A percentile compares a stretch with the other conserved stretches of the same genome.
Conservation (phyloP, 2,888 invertebrate species). For the Hirtodrosophila duncani region DNA sequence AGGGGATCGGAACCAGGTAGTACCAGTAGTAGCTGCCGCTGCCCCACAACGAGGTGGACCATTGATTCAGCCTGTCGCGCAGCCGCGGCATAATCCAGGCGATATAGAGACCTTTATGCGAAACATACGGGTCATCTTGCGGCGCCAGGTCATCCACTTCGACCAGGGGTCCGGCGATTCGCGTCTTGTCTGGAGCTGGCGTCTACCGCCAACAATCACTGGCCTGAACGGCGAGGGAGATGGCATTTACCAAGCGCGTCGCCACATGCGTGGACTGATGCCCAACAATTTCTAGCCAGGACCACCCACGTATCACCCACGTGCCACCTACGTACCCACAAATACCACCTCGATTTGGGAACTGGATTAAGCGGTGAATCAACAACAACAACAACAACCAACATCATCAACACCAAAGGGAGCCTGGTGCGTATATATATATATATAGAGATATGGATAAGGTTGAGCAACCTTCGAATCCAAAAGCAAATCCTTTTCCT, state of each 20-base stretch:
- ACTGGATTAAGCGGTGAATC: too few relatives aligned
- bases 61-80: slow-evolving; percentile 18
- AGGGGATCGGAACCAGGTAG: not conserved
- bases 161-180: slow-evolving; percentile 49
- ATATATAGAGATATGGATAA: too few relatives aligned
- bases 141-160: slow-evolving; percentile 35
- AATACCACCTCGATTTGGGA: not conserved
- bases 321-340: not conserved
- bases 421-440: too few relatives aligned
- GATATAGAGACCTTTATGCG: slow-evolving; percentile 32
- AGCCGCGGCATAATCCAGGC: slow-evolving; percentile 15
- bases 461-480: too few relatives aligned
- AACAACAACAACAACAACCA: too few relatives aligned
- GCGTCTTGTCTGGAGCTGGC: slow-evolving; percentile 36
- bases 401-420: too few relatives aligned
- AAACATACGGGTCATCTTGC: slow-evolving; percentile 28
- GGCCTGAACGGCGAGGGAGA: slow-evolving; percentile 45
- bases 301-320: not conserved
- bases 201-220: slow-evolving; percentile 1
- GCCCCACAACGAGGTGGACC: not conserved
- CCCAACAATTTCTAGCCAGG: slow-evolving; percentile 1
- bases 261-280: not conserved
- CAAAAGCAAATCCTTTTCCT: too few relatives aligned
- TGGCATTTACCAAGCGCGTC: not conserved
- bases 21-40: slow-evolving; percentile 19